Base-by-base conservation (phyloP, 1,140 invertebrate genomes). In the Sarcophaga bullata region DNA sequence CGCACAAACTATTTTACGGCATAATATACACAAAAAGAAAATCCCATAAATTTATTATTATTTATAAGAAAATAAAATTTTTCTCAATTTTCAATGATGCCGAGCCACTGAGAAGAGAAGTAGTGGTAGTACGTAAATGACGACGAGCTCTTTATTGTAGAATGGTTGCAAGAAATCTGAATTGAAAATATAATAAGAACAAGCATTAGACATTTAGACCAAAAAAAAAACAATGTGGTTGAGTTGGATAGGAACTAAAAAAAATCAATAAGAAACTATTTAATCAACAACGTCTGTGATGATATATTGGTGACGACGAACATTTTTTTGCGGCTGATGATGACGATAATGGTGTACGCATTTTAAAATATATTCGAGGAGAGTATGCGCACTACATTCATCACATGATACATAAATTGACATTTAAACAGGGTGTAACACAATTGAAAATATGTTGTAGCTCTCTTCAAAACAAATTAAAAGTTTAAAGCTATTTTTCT, bases 181-280 rank as follows among this genome's bases (percentile, higher is more conserved):
- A 68, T 25, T n/a, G 2, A 68, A 68, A 7, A 19, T 6, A 9
- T 9, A 68, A 68, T 8, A 68, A 68, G 62, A 68, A 68, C 62
- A 68, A 68, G 62, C 62, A 68, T 68, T 68, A 68, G 62, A 68
- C 54, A 37, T 37, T 37, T 37, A 37, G 25, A 37, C 25, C 25
- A 37, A 37, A 37, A 37, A 37, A 19, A 68, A 68, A 25, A 68
- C 62, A 68, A 68, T 68, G 62, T 68, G 62, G 19, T 68, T 68
- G 62, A 68, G 62, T 68, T 68, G 62, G 19, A 68, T 19, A 68
- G 8, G 17, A 68, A 68, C 0, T 6, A 58, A 58, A 58, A 68
- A 37, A 68, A 68, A 68, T 68, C 62, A 68, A 68, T 68, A 68
- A 68, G n/a, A 37, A 17, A 68, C 62, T 68, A 68, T 68, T 68